phyloP scores from a whole-genome alignment of 1,140 invertebrate species.

The Anadara kagoshimensis region DNA sequence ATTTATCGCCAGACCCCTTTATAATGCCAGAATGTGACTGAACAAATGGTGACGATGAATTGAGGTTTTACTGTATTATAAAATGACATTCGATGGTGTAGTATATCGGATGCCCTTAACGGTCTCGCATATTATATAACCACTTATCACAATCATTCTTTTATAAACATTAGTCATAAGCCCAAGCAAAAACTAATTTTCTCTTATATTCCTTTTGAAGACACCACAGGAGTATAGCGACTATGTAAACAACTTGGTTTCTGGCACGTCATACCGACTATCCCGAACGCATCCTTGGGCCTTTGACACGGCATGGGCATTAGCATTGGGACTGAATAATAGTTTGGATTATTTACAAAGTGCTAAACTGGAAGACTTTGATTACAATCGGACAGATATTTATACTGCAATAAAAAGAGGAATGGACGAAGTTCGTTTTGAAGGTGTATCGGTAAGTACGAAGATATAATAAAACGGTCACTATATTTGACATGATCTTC shows the following conservation, averaged over 20 bases:
- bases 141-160: too few relatives aligned
- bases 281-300: slow-evolving; percentile 31
- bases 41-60: too few relatives aligned
- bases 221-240: slow-evolving; percentile 19
- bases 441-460: slow-evolving; percentile 40
- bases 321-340: slow-evolving; percentile 46
- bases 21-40: too few relatives aligned
- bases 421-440: slow-evolving; percentile 40
- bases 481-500: not conserved
- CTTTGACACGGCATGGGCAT: slow-evolving; percentile 47
- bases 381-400: slow-evolving; percentile 35
- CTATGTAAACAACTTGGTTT: slow-evolving; percentile 14
- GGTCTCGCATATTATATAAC: too few relatives aligned
- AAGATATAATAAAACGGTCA: not conserved
- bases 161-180: too few relatives aligned
- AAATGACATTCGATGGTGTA: too few relatives aligned
- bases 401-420: slow-evolving; percentile 27
- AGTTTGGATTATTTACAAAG: slow-evolving; percentile 30
- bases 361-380: slow-evolving; percentile 32
- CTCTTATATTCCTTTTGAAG: too few relatives aligned
- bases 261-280: slow-evolving; percentile 1
- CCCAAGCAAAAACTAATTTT: too few relatives aligned
- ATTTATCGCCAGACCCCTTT: too few relatives aligned
- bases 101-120: too few relatives aligned
- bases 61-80: too few relatives aligned